Percentiles rank a stretch among this genome's conserved stretches.
These are phyloP conservation scores for Leguminivora glycinivorella DNA, from an alignment of 1,140 invertebrate genomes.

Conservation along the genomic window DNA sequence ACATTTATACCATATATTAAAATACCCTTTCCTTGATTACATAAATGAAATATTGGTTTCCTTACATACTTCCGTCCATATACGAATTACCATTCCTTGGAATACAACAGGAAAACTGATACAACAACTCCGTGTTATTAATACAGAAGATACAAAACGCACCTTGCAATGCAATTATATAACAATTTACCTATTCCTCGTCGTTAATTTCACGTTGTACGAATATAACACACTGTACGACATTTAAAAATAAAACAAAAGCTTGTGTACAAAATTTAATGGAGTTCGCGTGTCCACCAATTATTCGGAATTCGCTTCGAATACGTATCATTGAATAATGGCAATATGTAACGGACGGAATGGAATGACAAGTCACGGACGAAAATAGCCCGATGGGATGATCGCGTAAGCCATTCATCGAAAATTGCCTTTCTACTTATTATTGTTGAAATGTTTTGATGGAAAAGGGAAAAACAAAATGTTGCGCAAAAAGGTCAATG, in stretches of 20 bases:
- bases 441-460: not conserved
- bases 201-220: not conserved
- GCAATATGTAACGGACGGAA: conserved; percentile 24
- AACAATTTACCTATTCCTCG: not conserved
- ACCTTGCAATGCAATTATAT: not conserved
- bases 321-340: conserved; percentile 24
- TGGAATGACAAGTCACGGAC: conserved; percentile 18
- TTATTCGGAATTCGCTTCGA: not conserved
- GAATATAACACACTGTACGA: not conserved
- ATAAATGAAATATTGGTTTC: too few relatives aligned
- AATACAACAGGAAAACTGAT: not conserved
- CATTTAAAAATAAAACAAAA: not conserved
- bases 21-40: too few relatives aligned
- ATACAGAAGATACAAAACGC: not conserved
- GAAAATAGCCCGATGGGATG: not conserved
- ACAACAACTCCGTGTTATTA: not conserved
- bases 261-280: not conserved
- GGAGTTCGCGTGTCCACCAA: not conserved
- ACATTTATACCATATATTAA: too few relatives aligned
- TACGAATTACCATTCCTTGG: too few relatives aligned
- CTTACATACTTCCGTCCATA: too few relatives aligned
- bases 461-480: not conserved
- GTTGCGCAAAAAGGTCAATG: not conserved
- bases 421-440: not conserved
- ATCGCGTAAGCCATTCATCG: conserved; percentile 7